A percentile compares a stretch with the other conserved stretches of the same genome.
Evolutionary conservation across 2,888 invertebrate species (phyloP).

Genomic region (Pycnomerus fuliginosus): DNA sequence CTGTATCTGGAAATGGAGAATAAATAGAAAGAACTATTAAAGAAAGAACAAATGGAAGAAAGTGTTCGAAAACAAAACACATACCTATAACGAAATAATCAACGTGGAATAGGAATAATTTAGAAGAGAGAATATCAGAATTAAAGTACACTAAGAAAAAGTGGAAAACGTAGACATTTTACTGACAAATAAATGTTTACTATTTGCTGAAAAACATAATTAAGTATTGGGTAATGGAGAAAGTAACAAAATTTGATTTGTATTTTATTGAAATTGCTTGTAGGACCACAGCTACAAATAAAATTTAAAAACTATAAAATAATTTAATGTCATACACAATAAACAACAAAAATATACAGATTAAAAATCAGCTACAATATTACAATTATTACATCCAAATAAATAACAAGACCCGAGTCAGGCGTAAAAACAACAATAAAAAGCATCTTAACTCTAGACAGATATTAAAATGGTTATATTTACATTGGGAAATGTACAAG

Average conservation of each 20-base stretch:
- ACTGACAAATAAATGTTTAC: no score
- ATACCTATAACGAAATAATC: no score
- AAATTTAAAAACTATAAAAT: constrained; percentile 47
- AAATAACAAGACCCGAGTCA: constrained; percentile 37
- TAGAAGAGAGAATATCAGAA: no score
- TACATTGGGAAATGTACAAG: constrained; percentile 48
- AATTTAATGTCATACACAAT: constrained; percentile 44
- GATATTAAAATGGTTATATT: constrained; percentile 43
- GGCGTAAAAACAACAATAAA: constrained; percentile 34
- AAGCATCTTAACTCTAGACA: constrained; percentile 34
- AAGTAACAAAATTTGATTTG: constrained; percentile 20
- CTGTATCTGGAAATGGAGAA: no score
- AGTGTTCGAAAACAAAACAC: no score
- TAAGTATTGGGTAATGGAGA: neutral
- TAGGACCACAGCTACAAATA: constrained; percentile 50
- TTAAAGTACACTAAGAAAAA: no score
- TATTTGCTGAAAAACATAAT: neutral
- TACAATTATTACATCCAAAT: constrained; percentile 37
- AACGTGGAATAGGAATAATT: no score
- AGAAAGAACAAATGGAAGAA: no score
- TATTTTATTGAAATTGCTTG: constrained; percentile 48
- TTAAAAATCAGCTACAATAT: constrained; percentile 37
- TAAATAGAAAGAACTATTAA: no score
- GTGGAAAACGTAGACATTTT: no score
- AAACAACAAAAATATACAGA: constrained; percentile 50